A percentile compares a stretch with the other conserved stretches of the same genome.
Evolutionary conservation across 2,113 vertebrate genomes (phyloP).

Genomic region (Platycercus adscitus): DNA sequence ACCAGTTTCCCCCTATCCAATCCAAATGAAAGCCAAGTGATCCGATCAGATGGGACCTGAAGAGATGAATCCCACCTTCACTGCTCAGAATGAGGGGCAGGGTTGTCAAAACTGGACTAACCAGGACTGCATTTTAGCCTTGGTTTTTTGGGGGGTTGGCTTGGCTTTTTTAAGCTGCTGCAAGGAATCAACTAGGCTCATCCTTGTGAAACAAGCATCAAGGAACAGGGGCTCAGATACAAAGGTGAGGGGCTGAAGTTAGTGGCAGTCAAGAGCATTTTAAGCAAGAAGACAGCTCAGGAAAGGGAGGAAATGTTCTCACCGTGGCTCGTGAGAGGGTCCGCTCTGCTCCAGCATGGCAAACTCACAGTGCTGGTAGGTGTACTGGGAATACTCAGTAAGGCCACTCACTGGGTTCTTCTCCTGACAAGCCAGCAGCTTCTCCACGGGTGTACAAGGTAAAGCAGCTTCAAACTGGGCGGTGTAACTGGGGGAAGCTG

Average conservation of each 20-base stretch:
- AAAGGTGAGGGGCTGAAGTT: not conserved
- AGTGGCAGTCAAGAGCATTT: not conserved
- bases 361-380: constrained; percentile 89
- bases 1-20: not conserved
- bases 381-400: constrained; percentile 93
- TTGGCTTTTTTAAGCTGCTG: not conserved
- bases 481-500: constrained; percentile 31
- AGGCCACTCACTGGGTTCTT: constrained; percentile 96
- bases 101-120: not conserved
- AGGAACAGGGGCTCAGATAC: not conserved
- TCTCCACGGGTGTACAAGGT: constrained; percentile 74
- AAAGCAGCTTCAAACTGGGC: constrained; percentile 29
- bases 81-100: not conserved
- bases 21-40: not conserved
- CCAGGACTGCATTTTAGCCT: not conserved
- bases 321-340: constrained; percentile 95
- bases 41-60: not conserved
- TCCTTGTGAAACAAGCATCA: not conserved
- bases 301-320: not conserved
- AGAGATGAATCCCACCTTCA: not conserved
- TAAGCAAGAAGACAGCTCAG: not conserved
- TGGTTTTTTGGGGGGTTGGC: not conserved
- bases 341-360: constrained; percentile 89
- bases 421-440: constrained; percentile 87
- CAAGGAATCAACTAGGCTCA: not conserved